Evolutionary conservation across 2,888 invertebrate species (phyloP), one percentile per base, ranked within the genome.

Genomic region (Noctua pronuba): DNA sequence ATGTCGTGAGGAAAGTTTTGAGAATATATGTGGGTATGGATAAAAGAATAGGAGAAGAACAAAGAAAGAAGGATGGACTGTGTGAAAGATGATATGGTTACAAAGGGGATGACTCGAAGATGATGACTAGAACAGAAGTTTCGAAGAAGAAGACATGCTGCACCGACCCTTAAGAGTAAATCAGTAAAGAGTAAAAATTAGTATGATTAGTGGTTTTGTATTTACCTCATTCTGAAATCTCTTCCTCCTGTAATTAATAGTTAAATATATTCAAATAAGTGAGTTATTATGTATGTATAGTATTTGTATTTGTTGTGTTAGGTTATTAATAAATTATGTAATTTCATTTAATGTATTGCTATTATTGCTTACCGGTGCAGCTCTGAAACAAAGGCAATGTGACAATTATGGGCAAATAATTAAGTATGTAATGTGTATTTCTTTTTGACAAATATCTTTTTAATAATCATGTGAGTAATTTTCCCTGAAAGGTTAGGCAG

Each of bases 291-390:
- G 41, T 58, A 65, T 75, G 55, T 70, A 13, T 21, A 46, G 18
- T 73, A 68, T 64, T 31, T 41, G 60, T 74, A 60, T 70, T 68
- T 73, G 28, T 38, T 62, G 55, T 44, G 31, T 46, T 64, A 60
- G 31, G 11, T 60, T 70, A 65, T 64, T 69, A 41, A 66, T 77
- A 28, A 77, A 65, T 7, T 71, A 68, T 70, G 38, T 55, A 4
- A n/a, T 72, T 58, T 64, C 0, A 65, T 44, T 67, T 6, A n/a
- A n/a, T 74, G 13, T 75, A 38, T 65, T 64, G 8, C 1, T 58
- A 58, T 13, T 79, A 58, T 67, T 73, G 71, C 88, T 88, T 87
- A 88, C 86, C 84, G 86, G 38, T 31, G 55, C 18, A 11, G 44
- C 2, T 52, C 88, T 88, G 88, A 60, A 87, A 88, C 69, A 67